These are phyloP conservation scores for Trinorchestia longiramus DNA, from an alignment of 1,140 invertebrate species.

Conservation along the genomic window DNA sequence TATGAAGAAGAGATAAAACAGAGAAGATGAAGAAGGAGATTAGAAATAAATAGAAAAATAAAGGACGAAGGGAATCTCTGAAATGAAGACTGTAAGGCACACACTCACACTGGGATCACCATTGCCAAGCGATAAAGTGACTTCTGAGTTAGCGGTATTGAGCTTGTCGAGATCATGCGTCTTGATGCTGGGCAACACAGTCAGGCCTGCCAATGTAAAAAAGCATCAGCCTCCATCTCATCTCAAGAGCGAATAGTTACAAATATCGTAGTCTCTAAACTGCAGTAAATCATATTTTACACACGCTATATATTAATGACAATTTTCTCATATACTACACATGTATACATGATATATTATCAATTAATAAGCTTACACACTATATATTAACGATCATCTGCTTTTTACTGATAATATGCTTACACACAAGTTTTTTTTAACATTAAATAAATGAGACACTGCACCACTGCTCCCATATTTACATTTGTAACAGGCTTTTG, in stretches of 20 bases:
- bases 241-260: too few relatives aligned
- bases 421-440: too few relatives aligned
- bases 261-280: too few relatives aligned
- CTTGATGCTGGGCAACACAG: slow-evolving; percentile 83
- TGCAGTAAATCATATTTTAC: too few relatives aligned
- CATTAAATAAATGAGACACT: too few relatives aligned
- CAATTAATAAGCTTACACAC: too few relatives aligned
- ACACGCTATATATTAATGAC: too few relatives aligned
- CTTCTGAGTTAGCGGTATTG: slow-evolving; percentile 89
- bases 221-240: neutral
- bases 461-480: too few relatives aligned
- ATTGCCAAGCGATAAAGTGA: slow-evolving; percentile 84
- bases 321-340: too few relatives aligned
- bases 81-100: neutral
- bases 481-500: neutral
- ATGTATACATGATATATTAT: too few relatives aligned
- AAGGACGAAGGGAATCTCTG: neutral
- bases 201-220: slow-evolving; percentile 75
- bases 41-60: neutral
- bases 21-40: neutral
- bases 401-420: too few relatives aligned
- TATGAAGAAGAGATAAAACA: neutral
- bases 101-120: slow-evolving; percentile 75
- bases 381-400: too few relatives aligned
- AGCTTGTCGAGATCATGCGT: slow-evolving; percentile 86